Conservation (phyloP, 2,797 vertebrate species). For the Nyctibius grandis region DNA sequence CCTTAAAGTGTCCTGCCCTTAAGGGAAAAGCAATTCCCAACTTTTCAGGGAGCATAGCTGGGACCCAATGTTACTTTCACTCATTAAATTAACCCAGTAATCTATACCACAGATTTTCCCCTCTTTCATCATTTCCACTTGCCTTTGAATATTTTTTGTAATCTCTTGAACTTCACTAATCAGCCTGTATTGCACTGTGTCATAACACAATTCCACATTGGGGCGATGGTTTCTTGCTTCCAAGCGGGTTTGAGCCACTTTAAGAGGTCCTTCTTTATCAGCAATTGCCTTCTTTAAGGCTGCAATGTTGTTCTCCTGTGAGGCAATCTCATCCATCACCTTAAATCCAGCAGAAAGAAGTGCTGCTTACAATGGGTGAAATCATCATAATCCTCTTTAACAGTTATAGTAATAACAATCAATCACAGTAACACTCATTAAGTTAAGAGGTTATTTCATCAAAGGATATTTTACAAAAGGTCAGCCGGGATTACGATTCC, state of each 20-base stretch:
- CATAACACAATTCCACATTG: constrained; percentile 83
- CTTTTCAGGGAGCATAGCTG: background rate
- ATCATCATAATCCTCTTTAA: background rate
- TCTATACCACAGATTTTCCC: background rate
- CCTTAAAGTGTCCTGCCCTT: background rate
- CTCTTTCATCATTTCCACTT: background rate
- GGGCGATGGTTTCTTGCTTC: constrained; percentile 79
- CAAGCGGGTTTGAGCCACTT: constrained; percentile 81
- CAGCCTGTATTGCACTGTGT: constrained; percentile 79
- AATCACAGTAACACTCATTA: background rate
- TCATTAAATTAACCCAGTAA: background rate
- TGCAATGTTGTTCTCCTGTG: constrained; percentile 82
- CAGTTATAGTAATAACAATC: background rate
- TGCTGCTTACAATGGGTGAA: background rate
- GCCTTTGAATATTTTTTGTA: constrained; percentile 76
- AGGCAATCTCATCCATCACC: constrained; percentile 81
- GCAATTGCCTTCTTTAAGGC: constrained; percentile 77
- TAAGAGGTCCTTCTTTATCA: constrained; percentile 79
- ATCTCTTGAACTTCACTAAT: constrained; percentile 82
- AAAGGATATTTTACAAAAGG: background rate
- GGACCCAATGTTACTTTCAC: background rate
- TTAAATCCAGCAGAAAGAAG: constrained; percentile 43
- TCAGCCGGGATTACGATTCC: background rate
- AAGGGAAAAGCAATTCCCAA: background rate
- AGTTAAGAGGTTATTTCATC: background rate